A percentile compares a stretch with the other conserved stretches of the same genome.
Conservation (phyloP, 2,113 vertebrate genomes). For the Apteryx mantelli region DNA sequence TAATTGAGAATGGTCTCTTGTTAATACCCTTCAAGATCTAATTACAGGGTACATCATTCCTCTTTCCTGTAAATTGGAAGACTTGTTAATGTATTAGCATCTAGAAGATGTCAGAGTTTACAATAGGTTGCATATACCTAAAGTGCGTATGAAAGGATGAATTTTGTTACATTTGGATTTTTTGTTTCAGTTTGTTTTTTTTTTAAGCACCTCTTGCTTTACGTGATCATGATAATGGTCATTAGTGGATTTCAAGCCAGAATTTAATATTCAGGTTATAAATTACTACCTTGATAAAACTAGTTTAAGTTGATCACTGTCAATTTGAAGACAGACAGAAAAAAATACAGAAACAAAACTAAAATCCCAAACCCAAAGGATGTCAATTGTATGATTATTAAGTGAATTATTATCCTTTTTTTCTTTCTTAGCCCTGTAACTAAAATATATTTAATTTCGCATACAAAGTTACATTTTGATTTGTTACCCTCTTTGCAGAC, state of each 20-base stretch:
- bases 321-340: background rate
- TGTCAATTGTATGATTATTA: background rate
- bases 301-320: background rate
- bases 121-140: background rate
- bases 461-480: background rate
- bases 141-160: background rate
- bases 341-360: background rate
- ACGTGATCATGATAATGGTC: background rate
- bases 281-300: background rate
- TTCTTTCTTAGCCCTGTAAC: background rate
- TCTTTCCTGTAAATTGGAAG: background rate
- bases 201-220: background rate
- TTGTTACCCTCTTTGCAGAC: background rate
- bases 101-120: background rate
- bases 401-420: background rate
- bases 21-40: background rate
- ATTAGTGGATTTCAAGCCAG: background rate
- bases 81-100: background rate
- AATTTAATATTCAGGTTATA: background rate
- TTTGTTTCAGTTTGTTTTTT: background rate
- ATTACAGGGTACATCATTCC: background rate
- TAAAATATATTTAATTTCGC: background rate
- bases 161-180: background rate
- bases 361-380: background rate
- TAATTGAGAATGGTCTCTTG: background rate